phyloP scores from a whole-genome alignment of 1,140 invertebrate species.

The Sycophaga agraensis region DNA sequence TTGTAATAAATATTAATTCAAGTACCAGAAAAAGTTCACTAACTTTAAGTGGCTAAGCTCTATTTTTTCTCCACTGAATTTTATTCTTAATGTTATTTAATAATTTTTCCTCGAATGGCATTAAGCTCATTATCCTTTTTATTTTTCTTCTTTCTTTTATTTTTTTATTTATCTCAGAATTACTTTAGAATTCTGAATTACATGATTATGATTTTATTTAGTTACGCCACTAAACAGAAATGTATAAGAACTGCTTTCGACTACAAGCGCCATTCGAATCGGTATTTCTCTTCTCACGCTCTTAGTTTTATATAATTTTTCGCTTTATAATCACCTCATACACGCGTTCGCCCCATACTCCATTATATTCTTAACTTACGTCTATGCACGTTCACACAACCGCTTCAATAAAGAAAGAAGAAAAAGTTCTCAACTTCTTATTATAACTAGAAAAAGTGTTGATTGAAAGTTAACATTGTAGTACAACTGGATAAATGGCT shows the following conservation, averaged over 20 bases:
- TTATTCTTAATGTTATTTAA: neutral
- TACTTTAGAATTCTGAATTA: constrained; percentile 3
- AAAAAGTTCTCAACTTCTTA: constrained; percentile 11
- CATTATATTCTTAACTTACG: neutral
- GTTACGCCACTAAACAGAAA: constrained; percentile 8
- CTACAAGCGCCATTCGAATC: constrained; percentile 1
- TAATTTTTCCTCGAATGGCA: neutral
- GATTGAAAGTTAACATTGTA: constrained; percentile 14
- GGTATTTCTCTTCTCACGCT: neutral
- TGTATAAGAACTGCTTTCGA: constrained; percentile 6
- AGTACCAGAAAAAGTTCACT: constrained; percentile 34
- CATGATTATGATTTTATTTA: constrained; percentile 22
- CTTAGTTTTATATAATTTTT: neutral
- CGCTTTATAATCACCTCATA: neutral
- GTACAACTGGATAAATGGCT: constrained; percentile 19
- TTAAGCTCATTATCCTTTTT: constrained; percentile 4
- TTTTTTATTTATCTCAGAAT: neutral
- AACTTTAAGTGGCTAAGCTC: constrained; percentile 8
- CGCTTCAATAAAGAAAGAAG: constrained; percentile 2
- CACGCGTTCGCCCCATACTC: neutral
- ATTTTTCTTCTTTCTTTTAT: constrained; percentile 1
- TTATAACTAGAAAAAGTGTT: neutral
- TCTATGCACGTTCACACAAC: neutral
- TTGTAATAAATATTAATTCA: constrained; percentile 18
- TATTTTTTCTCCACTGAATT: constrained; percentile 1